Conservation (phyloP, 2,113 vertebrate species). For the Lathamus discolor region DNA sequence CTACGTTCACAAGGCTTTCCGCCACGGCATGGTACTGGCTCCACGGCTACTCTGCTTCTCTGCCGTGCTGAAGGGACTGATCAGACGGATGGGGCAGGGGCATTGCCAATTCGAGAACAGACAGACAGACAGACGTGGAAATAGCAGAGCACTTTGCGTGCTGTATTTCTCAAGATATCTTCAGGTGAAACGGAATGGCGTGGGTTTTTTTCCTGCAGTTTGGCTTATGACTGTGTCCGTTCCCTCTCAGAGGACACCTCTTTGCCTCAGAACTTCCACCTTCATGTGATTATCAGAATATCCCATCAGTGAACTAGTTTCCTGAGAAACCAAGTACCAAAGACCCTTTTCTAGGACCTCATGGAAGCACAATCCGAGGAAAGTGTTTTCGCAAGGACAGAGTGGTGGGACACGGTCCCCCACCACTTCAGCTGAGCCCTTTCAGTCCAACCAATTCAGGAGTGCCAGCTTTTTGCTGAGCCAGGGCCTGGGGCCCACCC, state of each 20-base stretch:
- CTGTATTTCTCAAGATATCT: neutral
- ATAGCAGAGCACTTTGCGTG: neutral
- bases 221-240: neutral
- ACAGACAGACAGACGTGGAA: neutral
- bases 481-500: conserved; percentile 22
- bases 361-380: neutral
- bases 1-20: neutral
- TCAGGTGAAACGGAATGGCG: neutral
- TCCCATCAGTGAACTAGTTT: neutral
- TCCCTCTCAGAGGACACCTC: neutral
- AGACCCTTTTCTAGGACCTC: neutral
- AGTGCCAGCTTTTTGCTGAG: conserved; percentile 9
- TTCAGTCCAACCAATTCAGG: neutral
- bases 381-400: neutral
- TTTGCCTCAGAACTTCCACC: neutral
- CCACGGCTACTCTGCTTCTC: neutral
- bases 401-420: neutral
- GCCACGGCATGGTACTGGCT: neutral
- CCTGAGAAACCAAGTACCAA: neutral
- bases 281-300: neutral
- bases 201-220: neutral
- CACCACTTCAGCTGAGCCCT: neutral
- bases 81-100: neutral
- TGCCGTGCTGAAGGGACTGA: neutral
- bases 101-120: neutral